These are phyloP conservation scores for Himalopsyche anomala DNA, from an alignment of 2,888 invertebrate species.

Conservation along the genomic window DNA sequence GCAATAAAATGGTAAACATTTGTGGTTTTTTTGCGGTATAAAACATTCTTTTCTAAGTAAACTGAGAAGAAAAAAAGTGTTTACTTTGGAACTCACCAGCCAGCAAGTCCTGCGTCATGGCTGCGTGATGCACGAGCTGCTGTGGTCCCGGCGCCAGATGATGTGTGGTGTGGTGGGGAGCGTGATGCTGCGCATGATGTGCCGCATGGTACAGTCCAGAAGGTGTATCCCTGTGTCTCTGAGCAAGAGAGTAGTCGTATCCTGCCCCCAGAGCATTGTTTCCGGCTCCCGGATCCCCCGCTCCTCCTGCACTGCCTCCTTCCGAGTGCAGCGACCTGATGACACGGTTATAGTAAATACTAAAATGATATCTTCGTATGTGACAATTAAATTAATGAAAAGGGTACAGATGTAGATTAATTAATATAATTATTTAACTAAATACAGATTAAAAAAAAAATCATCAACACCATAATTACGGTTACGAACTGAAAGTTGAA, in stretches of 20 bases:
- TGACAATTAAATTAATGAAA: neutral
- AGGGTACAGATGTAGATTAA: neutral
- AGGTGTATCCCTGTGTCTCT: constrained; percentile 71
- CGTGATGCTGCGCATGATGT: constrained; percentile 77
- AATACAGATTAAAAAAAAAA: no score
- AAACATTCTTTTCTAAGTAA: neutral
- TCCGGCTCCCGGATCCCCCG: constrained; percentile 72
- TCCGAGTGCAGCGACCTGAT: constrained; percentile 75
- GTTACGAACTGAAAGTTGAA: no score
- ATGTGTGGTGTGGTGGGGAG: constrained; percentile 65
- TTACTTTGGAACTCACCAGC: constrained; percentile 56
- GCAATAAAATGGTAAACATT: no score
- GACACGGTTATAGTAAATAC: constrained; percentile 49
- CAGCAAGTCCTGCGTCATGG: constrained; percentile 66
- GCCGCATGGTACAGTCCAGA: constrained; percentile 73
- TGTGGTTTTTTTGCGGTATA: no score
- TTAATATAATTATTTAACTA: no score
- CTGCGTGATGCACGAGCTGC: constrained; percentile 62
- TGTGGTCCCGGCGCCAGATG: constrained; percentile 52
- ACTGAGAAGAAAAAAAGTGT: constrained; percentile 7
- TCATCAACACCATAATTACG: no score
- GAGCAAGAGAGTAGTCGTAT: constrained; percentile 85
- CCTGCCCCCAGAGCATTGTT: constrained; percentile 73
- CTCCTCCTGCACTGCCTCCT: constrained; percentile 69
- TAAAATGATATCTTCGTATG: constrained; percentile 46